These are phyloP conservation scores for Diabrotica balteata DNA, from an alignment of 2,888 invertebrate genomes.

Conservation along the genomic window DNA sequence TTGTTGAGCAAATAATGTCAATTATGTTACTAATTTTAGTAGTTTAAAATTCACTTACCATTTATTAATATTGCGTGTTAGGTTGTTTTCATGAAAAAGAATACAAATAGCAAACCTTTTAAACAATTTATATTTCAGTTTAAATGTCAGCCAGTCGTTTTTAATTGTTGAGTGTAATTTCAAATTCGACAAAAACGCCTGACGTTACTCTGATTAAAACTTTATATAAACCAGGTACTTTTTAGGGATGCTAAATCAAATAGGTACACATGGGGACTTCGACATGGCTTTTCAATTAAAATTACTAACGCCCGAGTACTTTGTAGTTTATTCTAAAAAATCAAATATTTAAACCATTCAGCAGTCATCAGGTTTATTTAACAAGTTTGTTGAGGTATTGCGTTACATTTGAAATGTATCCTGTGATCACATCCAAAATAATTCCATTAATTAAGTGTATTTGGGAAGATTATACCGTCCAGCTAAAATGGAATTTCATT, in stretches of 20 bases:
- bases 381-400: slow-evolving; percentile 32
- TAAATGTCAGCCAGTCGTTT: no score
- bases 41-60: no score
- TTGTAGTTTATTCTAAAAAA: slow-evolving; percentile 39
- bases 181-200: slow-evolving; percentile 4
- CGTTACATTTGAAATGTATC: slow-evolving; percentile 25
- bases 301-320: slow-evolving; percentile 36
- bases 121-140: no score
- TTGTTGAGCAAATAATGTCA: no score
- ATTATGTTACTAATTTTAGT: no score
- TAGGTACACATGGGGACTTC: slow-evolving; percentile 14
- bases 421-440: slow-evolving; percentile 1
- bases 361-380: slow-evolving; percentile 26
- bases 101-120: no score
- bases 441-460: slow-evolving; percentile 16
- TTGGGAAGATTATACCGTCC: neutral
- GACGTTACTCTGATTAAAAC: slow-evolving; percentile 20
- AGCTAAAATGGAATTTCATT: neutral
- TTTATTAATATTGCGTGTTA: no score
- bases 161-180: neutral
- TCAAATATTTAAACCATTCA: slow-evolving; percentile 22
- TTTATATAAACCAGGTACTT: slow-evolving; percentile 15
- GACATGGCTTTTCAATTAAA: slow-evolving; percentile 43
- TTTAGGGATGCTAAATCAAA: slow-evolving; percentile 20
- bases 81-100: no score